Evolutionary conservation across 2,113 vertebrate species (phyloP).

Genomic region (Raphicerus campestris): DNA sequence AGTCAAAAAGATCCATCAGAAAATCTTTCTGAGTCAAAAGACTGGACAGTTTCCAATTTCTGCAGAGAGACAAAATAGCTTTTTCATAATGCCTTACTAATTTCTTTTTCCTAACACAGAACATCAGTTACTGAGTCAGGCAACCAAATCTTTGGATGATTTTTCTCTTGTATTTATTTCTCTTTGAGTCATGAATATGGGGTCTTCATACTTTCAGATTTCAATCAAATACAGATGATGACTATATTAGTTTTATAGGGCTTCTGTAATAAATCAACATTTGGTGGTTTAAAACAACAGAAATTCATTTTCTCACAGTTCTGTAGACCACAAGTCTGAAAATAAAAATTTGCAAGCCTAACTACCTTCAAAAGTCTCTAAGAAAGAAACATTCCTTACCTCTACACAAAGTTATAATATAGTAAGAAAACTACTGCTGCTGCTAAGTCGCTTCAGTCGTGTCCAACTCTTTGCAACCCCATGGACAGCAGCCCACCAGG

Average conservation of each 20-base stretch:
- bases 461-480: no score
- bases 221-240: neutral
- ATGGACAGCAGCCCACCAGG: no score
- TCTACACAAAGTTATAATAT: neutral
- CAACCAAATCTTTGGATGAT: neutral
- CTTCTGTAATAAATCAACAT: neutral
- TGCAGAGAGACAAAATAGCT: neutral
- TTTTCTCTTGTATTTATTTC: neutral
- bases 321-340: neutral
- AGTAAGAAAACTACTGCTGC: neutral
- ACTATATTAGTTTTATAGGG: neutral
- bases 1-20: neutral
- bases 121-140: neutral
- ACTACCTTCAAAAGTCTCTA: accelerated
- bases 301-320: neutral
- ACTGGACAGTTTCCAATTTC: neutral
- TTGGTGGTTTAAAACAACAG: neutral
- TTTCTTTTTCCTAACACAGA: neutral
- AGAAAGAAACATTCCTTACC: neutral
- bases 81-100: neutral
- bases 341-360: neutral
- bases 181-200: neutral
- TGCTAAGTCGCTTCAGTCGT: no score
- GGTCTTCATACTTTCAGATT: neutral
- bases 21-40: neutral